Evolutionary conservation across 2,113 vertebrate genomes (phyloP).

Genomic region (Oreotrochilus melanogaster): DNA sequence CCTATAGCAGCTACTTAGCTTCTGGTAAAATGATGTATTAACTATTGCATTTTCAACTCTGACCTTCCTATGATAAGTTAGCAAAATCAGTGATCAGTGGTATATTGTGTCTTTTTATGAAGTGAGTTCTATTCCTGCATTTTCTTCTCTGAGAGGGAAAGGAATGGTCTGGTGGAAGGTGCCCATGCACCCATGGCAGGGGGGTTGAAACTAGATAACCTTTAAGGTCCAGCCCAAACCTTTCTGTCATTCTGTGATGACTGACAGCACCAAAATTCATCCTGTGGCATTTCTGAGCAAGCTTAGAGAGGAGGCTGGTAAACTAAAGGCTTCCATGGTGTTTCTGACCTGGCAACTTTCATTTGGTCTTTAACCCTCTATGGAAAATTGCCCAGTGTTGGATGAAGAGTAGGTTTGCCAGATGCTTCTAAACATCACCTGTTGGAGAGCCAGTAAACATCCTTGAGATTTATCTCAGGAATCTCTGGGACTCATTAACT

Average conservation of each 20-base stretch:
- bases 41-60: constrained; percentile 14
- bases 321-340: neutral
- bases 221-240: no score
- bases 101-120: neutral
- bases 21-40: neutral
- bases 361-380: neutral
- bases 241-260: no score
- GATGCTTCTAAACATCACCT: neutral
- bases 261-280: neutral
- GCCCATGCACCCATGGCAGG: no score
- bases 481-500: neutral
- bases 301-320: neutral
- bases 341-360: neutral
- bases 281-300: neutral
- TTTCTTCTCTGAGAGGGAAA: neutral
- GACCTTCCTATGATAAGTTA: constrained; percentile 33
- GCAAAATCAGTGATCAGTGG: constrained; percentile 27
- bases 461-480: neutral
- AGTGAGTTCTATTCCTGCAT: neutral
- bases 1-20: neutral
- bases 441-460: neutral
- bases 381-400: neutral
- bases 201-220: no score
- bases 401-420: neutral
- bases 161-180: neutral